Evolutionary conservation across 2,888 invertebrate species (phyloP).

Genomic region (Acleris holmiana): DNA sequence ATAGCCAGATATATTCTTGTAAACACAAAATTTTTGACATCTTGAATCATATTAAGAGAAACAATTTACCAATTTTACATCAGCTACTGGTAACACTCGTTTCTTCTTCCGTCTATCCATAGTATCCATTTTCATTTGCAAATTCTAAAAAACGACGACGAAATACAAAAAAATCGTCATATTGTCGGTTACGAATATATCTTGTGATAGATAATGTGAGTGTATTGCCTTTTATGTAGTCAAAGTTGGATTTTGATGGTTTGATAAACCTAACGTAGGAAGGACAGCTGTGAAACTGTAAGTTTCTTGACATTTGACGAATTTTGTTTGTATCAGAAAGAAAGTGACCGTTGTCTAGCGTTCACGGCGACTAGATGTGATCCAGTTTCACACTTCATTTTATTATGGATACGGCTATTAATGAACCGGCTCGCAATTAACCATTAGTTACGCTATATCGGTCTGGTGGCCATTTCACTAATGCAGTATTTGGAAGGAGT

Average conservation of each 20-base stretch:
- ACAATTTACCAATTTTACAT: not conserved
- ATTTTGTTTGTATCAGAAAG: slow-evolving; percentile 76
- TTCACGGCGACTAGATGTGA: slow-evolving; percentile 62
- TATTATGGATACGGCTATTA: slow-evolving; percentile 66
- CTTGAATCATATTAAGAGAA: not conserved
- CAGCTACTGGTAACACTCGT: slow-evolving; percentile 54
- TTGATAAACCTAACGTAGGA: slow-evolving; percentile 49
- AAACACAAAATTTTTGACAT: no score
- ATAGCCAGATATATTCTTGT: no score
- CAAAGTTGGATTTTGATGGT: slow-evolving; percentile 56
- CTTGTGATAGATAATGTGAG: slow-evolving; percentile 69
- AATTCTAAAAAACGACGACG: slow-evolving; percentile 78
- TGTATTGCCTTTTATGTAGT: slow-evolving; percentile 55
- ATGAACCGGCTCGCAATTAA: slow-evolving; percentile 68
- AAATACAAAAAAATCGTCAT: slow-evolving; percentile 64
- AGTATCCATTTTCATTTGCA: slow-evolving; percentile 79
- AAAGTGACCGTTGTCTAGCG: slow-evolving; percentile 79
- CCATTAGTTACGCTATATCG: slow-evolving; percentile 64
- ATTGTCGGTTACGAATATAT: slow-evolving; percentile 66
- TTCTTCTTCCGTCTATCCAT: slow-evolving; percentile 69
- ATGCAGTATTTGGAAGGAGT: slow-evolving; percentile 49
- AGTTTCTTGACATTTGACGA: slow-evolving; percentile 71
- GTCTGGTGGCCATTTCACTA: slow-evolving; percentile 56
- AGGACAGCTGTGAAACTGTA: slow-evolving; percentile 64
- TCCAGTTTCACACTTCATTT: slow-evolving; percentile 72